phyloP scores from a whole-genome alignment of 2,797 vertebrate species.

The Peromyscus eremicus region DNA sequence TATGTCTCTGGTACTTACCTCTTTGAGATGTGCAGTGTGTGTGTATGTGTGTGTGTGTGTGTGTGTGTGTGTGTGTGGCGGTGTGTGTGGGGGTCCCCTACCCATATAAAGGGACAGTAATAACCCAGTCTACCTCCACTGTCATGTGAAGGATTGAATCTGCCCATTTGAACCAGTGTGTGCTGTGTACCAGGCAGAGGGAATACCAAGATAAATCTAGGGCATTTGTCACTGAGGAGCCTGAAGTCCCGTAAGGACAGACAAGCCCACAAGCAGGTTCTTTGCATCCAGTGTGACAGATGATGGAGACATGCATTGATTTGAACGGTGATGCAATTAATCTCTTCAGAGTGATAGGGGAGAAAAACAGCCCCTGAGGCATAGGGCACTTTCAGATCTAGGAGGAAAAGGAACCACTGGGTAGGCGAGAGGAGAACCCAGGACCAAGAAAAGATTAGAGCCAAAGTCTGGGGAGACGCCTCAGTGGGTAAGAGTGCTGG shows the following conservation, averaged over 20 bases:
- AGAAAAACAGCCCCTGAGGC: neutral
- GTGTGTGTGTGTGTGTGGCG: no score
- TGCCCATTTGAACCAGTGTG: neutral
- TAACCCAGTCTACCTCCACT: neutral
- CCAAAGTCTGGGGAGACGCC: neutral
- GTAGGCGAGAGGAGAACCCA: neutral
- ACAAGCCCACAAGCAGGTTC: neutral
- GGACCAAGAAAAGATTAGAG: neutral
- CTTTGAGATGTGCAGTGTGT: neutral
- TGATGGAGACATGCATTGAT: neutral
- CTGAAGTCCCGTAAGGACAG: neutral
- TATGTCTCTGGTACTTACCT: neutral
- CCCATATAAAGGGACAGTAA: neutral
- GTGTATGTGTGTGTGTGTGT: no score
- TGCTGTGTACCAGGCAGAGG: neutral
- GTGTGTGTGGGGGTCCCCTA: no score
- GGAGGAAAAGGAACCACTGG: neutral
- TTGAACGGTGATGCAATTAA: constrained; percentile 47
- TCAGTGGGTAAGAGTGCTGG: neutral
- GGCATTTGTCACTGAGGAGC: neutral
- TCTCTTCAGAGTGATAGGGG: constrained; percentile 52
- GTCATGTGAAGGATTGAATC: neutral
- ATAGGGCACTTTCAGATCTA: neutral
- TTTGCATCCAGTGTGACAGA: constrained; percentile 19
- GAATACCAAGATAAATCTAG: neutral